Evolutionary conservation across 1,140 invertebrate species (phyloP), one percentile per base, ranked within the genome.

Genomic region (Teleogryllus occipitalis): DNA sequence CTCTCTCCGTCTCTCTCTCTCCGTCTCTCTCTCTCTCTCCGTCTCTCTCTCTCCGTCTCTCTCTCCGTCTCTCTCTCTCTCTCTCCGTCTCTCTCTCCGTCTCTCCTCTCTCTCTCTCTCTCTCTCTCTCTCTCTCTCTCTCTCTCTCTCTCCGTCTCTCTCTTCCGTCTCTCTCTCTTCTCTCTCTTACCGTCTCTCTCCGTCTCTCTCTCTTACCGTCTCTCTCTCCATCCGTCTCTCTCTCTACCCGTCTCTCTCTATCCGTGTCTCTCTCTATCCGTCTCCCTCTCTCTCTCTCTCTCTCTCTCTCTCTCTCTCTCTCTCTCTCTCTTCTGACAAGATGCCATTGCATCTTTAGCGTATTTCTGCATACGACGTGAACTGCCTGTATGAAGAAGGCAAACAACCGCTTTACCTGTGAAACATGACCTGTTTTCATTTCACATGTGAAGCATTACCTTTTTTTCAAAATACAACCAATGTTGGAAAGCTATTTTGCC

Each of bases 121-220:
- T 18, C 54, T 72, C 18, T 18, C 18, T 72, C 18, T 18, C 18
- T 72, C 18, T 18, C 18, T 72, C 18, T 18, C 54, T 72, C 18
- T 18, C 18, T 72, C 18, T 18, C 54, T 72, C 18, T 18, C 18
- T 72, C 18, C 54, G 8, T 72, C 18, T 18, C 18, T 72, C 18
- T 18, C 54, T 72, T 72, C 8, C 18, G 8, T 72, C 18, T 18
- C 18, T 72, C 18, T 8, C 18, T 72, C 18, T 18, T 72, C 18
- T 72, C 54, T 72, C 18, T 72, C 54, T 72, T 18, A 12, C 54
- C 54, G 8, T 72, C 54, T 72, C 18, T 72, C 81, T 75, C 74
- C 76, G 75, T 78, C 74, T 79, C 22, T 77, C 48, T 79, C 80
- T 79, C 76, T 81, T n/a, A n/a, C n/a, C n/a, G n/a, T n/a, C n/a